Evolutionary conservation across 2,888 invertebrate genomes (phyloP).

Genomic region (Hyppa rectilinea): DNA sequence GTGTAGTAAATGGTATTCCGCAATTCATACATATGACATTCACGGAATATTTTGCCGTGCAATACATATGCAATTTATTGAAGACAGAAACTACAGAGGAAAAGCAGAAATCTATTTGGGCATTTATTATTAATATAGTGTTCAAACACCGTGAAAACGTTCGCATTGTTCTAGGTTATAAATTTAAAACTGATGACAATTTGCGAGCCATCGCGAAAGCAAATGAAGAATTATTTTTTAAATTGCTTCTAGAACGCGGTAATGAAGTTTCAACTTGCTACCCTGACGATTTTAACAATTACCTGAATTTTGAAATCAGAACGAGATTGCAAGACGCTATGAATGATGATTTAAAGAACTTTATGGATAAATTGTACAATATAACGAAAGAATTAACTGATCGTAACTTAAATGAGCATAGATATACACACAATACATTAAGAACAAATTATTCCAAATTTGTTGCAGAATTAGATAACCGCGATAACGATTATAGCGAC

Average conservation of each 20-base stretch:
- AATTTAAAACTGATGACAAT: conserved; percentile 4
- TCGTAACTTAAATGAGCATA: no score
- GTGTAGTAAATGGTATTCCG: conserved; percentile 36
- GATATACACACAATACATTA: background rate
- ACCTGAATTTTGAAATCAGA: conserved; percentile 17
- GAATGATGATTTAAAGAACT: background rate
- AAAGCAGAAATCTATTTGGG: conserved; percentile 1
- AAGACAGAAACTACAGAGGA: background rate
- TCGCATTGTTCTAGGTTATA: conserved; percentile 9
- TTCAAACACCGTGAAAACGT: conserved; percentile 5
- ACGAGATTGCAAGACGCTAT: background rate
- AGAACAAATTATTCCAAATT: background rate
- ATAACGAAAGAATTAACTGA: conserved; percentile 8
- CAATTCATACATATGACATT: conserved; percentile 50
- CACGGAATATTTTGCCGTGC: conserved; percentile 53
- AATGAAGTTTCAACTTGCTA: conserved; percentile 5
- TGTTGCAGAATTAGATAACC: no score
- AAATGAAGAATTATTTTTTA: conserved; percentile 7
- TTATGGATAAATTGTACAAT: background rate
- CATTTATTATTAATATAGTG: conserved; percentile 20
- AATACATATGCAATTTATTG: conserved; percentile 26
- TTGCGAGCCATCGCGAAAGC: background rate
- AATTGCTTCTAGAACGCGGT: conserved; percentile 10
- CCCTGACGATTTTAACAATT: conserved; percentile 7
- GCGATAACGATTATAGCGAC: no score